phyloP scores from a whole-genome alignment of 2,888 invertebrate species.

The Phymatocera aterrima region DNA sequence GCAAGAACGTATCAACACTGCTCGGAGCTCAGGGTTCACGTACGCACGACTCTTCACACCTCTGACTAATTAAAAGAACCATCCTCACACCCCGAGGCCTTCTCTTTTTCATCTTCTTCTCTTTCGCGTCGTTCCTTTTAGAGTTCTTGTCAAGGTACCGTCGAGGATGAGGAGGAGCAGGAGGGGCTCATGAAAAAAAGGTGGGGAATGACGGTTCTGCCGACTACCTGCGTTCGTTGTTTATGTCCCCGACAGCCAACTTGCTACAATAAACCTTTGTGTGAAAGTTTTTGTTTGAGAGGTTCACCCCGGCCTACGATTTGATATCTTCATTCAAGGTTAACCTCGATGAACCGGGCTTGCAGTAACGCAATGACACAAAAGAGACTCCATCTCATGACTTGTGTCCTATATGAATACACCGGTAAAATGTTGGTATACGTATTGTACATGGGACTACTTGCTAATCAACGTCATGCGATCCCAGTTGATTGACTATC shows the following conservation, averaged over 20 bases:
- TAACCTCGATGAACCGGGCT: slow-evolving; percentile 4
- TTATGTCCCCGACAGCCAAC: slow-evolving; percentile 10
- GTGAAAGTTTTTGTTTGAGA: slow-evolving; percentile 34
- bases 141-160: slow-evolving; percentile 32
- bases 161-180: slow-evolving; percentile 4
- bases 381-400: not conserved
- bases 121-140: slow-evolving; percentile 43
- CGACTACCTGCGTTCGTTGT: slow-evolving; percentile 19
- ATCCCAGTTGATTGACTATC: slow-evolving; percentile 34
- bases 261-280: slow-evolving; percentile 39
- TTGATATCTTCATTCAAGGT: slow-evolving; percentile 22
- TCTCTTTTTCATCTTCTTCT: slow-evolving; percentile 50
- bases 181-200: not conserved
- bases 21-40: slow-evolving; percentile 48
- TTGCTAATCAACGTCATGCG: slow-evolving; percentile 38
- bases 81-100: slow-evolving; percentile 54
- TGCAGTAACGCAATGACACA: slow-evolving; percentile 1
- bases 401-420: not conserved
- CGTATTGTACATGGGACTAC: not conserved
- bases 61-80: slow-evolving; percentile 69
- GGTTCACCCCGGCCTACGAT: not conserved
- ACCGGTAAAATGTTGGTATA: not conserved
- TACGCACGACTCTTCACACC: slow-evolving; percentile 68
- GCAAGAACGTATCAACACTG: slow-evolving; percentile 41
- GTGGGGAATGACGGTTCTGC: slow-evolving; percentile 15